Percentiles rank a stretch among this genome's conserved stretches.
phyloP scores from a whole-genome alignment of 2,113 vertebrate species.

The Lichenostomus cassidix region DNA sequence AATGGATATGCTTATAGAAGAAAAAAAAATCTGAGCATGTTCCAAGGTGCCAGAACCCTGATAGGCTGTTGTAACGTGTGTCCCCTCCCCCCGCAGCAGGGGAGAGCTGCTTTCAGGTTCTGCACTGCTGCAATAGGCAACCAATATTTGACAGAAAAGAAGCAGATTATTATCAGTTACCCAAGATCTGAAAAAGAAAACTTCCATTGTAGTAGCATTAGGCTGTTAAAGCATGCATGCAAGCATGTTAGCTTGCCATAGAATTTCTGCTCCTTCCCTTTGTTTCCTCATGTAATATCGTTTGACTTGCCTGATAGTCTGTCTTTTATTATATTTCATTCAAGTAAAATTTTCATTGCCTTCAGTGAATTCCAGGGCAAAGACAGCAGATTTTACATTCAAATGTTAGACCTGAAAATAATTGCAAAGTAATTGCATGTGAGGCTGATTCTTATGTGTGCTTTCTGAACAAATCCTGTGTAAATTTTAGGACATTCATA shows the following conservation, averaged over 20 bases:
- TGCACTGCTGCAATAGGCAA: no score
- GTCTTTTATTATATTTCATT: neutral
- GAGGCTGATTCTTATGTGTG: neutral
- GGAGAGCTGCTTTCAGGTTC: no score
- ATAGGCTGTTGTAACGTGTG: no score
- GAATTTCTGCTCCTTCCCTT: neutral
- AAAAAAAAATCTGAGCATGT: neutral
- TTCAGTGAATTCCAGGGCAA: neutral
- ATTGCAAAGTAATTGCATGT: neutral
- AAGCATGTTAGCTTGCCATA: neutral
- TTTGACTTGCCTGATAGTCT: neutral
- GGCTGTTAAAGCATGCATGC: neutral
- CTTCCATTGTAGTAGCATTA: neutral
- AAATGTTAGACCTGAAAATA: neutral
- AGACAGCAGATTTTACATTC: neutral
- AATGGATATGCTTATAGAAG: neutral
- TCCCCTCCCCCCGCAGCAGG: no score
- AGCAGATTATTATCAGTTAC: neutral
- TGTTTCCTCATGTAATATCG: neutral
- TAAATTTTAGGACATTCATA: neutral
- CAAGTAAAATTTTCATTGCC: neutral
- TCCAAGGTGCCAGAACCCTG: neutral
- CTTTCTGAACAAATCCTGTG: neutral
- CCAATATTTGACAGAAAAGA: neutral
- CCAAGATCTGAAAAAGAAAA: neutral